Base-by-base conservation (phyloP, 1,140 invertebrate genomes). In the Oppia nitens region DNA sequence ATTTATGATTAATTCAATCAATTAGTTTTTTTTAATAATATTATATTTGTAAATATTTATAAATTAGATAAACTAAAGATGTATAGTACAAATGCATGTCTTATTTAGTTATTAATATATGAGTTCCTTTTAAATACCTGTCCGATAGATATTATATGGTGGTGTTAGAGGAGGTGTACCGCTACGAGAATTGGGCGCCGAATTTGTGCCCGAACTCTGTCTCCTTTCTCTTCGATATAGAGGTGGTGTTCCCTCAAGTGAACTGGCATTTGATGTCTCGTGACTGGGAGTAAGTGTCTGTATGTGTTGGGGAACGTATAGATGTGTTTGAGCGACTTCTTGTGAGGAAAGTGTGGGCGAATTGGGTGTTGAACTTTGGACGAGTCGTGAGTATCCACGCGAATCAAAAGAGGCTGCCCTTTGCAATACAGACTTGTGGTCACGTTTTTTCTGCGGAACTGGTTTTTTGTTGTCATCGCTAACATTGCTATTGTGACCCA, bases 401-500 rank as follows among this genome's bases (percentile, higher is more conserved):
- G 45, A 57, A 51, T 63, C 60, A 52, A 63, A 63, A 12, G 45
- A 51, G 21, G 58, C 58, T 1, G 62, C 60, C n/a, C 62, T 53
- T 25, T 62, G 55, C n/a, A 63, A 29, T 9, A 47, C 51, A 23
- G 51, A 40, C 3, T 2, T 2, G 17, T 40, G 32, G 17, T 40
- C 6, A 9, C 32, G 6, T 40, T 40, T 40, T 28, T 60, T 60
- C 3, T 32, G 6, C 20, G 28, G 59, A n/a, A 40, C n/a, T 51
- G 47, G 14, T 25, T 50, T 27, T 26, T 24, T 29, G 32, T 29
- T 23, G 3, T 21, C 20, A 21, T 14, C 23, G 6, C 4, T 49
- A 49, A 9, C 23, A 54, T 4, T 25, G 3, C 4, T 25, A 52
- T 14, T 21, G 20, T 52, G 50, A 9, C 25, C 25, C 23, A n/a